Percentiles rank a stretch among this genome's conserved stretches.
Evolutionary conservation across 2,113 vertebrate species (phyloP).

Genomic region (Sorex fumeus): DNA sequence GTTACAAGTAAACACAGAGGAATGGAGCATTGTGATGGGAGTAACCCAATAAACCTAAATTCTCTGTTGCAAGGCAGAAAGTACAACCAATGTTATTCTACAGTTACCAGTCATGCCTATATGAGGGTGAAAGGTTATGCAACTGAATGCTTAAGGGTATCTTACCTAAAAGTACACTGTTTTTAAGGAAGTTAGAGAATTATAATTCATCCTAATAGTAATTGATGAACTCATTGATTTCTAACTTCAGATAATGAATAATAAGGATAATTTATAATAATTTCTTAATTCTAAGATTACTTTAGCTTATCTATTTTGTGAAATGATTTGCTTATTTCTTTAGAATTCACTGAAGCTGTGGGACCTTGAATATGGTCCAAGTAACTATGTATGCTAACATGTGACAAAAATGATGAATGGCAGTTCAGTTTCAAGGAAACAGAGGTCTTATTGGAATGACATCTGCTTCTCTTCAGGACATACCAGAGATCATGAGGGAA

Average conservation of each 20-base stretch:
- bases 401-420: slow-evolving; percentile 84
- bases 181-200: slow-evolving; percentile 44
- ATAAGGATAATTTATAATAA: slow-evolving; percentile 35
- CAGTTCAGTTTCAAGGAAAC: slow-evolving; percentile 81
- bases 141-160: not conserved
- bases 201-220: not conserved
- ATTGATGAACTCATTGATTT: not conserved
- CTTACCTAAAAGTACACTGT: not conserved
- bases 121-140: not conserved
- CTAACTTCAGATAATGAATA: not conserved
- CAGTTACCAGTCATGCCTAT: not conserved
- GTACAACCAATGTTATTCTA: too few species aligned
- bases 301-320: slow-evolving; percentile 45
- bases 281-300: slow-evolving; percentile 53
- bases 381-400: slow-evolving; percentile 77
- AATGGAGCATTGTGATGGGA: too few species aligned
- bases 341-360: slow-evolving; percentile 74
- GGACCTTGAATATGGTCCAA: slow-evolving; percentile 79
- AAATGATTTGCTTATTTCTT: slow-evolving; percentile 60
- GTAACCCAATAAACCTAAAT: too few species aligned
- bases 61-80: too few species aligned
- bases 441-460: slow-evolving; percentile 88
- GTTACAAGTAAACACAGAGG: too few species aligned
- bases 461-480: slow-evolving; percentile 85
- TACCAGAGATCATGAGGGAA: slow-evolving; percentile 75